Evolutionary conservation across 1,140 invertebrate species (phyloP).

Genomic region (Tachypleus tridentatus): DNA sequence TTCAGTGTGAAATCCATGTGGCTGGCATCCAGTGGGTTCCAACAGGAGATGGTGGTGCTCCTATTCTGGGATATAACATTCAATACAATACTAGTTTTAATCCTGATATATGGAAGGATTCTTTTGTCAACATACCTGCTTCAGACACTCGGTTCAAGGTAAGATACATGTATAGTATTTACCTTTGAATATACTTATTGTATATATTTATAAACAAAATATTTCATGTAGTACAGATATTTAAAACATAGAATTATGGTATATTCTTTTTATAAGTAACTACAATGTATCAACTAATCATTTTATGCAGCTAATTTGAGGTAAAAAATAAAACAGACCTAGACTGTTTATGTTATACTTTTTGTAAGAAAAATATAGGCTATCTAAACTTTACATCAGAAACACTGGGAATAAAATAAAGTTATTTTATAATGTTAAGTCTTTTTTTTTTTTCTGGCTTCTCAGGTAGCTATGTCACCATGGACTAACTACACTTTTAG

Average conservation of each 20-base stretch:
- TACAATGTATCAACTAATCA: not conserved
- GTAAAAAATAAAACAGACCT: not conserved
- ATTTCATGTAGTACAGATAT: not conserved
- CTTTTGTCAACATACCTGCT: constrained; percentile 56
- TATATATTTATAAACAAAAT: too few species aligned
- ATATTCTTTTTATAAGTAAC: not conserved
- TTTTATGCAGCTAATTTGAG: not conserved
- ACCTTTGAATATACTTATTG: not conserved
- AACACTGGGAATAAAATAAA: too few species aligned
- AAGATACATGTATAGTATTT: not conserved
- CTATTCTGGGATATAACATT: constrained; percentile 79
- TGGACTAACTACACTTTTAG: constrained; percentile 95
- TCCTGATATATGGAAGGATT: constrained; percentile 75
- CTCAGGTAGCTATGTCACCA: constrained; percentile 54
- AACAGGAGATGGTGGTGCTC: constrained; percentile 83
- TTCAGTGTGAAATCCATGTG: constrained; percentile 53
- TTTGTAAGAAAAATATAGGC: not conserved
- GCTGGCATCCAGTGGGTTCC: constrained; percentile 69
- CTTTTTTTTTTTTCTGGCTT: not conserved
- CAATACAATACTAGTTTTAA: constrained; percentile 91
- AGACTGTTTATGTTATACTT: not conserved
- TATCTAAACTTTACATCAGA: not conserved
- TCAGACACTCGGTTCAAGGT: constrained; percentile 56
- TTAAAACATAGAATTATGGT: not conserved
- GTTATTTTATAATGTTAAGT: not conserved